phyloP scores from a whole-genome alignment of 1,140 invertebrate species.

The Drosophila sp. region DNA sequence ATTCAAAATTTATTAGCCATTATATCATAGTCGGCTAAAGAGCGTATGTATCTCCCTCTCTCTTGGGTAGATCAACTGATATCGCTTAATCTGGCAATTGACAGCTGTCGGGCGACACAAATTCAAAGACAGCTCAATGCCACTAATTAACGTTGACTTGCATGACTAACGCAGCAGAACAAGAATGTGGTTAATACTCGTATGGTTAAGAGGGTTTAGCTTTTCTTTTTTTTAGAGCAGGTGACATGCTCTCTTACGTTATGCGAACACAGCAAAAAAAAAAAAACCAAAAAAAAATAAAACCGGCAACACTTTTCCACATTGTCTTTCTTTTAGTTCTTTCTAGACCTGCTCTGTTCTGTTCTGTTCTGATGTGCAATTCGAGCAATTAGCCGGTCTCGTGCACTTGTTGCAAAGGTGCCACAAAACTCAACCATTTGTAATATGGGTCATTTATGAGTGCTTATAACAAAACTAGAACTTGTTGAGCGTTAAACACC shows the following conservation, averaged over 20 bases:
- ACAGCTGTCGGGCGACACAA: constrained; percentile 21
- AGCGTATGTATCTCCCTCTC: neutral
- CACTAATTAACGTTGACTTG: constrained; percentile 48
- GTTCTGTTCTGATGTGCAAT: constrained; percentile 42
- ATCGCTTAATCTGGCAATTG: constrained; percentile 24
- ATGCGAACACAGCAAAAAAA: constrained; percentile 11
- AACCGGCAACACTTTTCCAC: constrained; percentile 31
- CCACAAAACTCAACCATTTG: constrained; percentile 30
- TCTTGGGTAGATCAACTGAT: neutral
- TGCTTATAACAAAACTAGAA: constrained; percentile 66
- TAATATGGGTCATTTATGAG: constrained; percentile 66
- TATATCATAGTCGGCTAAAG: constrained; percentile 61
- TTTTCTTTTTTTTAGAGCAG: constrained; percentile 53
- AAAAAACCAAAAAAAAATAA: no score
- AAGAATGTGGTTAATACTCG: constrained; percentile 17
- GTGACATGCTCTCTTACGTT: constrained; percentile 42
- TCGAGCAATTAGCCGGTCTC: constrained; percentile 64
- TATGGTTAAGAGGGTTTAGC: constrained; percentile 6
- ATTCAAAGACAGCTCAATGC: constrained; percentile 12
- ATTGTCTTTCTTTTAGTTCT: constrained; percentile 10
- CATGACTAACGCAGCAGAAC: constrained; percentile 72
- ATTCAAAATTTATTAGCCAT: constrained; percentile 56
- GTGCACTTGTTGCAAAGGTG: constrained; percentile 45
- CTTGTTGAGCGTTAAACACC: constrained; percentile 28
- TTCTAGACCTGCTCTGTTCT: constrained; percentile 2